phyloP scores from a whole-genome alignment of 1,140 invertebrate genomes.

The Campoletis sonorensis region DNA sequence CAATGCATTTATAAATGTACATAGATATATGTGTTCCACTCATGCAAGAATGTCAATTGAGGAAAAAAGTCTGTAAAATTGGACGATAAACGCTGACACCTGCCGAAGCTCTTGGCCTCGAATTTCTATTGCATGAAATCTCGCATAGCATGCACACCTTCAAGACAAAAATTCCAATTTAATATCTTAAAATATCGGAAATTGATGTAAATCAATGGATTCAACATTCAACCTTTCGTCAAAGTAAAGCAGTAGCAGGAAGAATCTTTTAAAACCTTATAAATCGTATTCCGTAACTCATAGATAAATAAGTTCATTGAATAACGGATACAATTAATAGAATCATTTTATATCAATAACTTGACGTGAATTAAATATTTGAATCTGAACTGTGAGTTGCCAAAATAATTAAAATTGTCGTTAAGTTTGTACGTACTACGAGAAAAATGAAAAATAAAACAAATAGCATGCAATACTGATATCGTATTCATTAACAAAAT shows the following conservation, averaged over 20 bases:
- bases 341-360: no score
- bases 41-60: background rate
- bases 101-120: background rate
- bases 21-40: background rate
- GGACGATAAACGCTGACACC: constrained; percentile 3
- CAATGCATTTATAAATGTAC: constrained; percentile 45
- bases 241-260: no score
- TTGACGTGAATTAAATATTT: no score
- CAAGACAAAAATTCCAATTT: background rate
- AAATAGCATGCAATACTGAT: background rate
- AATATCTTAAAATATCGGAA: background rate
- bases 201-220: no score
- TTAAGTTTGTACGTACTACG: background rate
- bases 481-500: background rate
- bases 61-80: background rate
- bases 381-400: background rate
- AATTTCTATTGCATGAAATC: background rate
- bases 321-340: no score
- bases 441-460: no score
- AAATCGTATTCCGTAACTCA: no score
- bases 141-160: background rate
- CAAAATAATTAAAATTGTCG: background rate
- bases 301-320: no score
- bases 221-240: no score
- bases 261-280: no score